phyloP scores from a whole-genome alignment of 2,113 vertebrate genomes.

The Salvator merianae region DNA sequence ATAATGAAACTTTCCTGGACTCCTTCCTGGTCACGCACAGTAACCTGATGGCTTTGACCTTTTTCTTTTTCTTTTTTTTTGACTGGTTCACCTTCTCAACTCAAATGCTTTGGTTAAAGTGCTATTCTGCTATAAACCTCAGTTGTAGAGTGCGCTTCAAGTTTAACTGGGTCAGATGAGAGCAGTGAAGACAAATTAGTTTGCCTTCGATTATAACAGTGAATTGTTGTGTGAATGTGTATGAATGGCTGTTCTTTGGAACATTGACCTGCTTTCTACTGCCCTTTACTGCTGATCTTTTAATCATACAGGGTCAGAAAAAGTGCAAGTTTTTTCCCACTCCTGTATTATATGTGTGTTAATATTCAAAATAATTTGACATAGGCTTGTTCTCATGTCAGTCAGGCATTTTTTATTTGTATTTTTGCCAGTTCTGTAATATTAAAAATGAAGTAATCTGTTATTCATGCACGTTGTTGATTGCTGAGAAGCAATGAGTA shows the following conservation, averaged over 20 bases:
- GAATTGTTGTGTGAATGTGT: conserved; percentile 14
- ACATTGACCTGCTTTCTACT: background rate
- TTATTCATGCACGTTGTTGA: no score
- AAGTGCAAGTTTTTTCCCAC: background rate
- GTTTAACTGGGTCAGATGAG: background rate
- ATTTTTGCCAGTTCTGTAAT: background rate
- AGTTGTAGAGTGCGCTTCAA: rapidly evolving
- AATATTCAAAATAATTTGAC: background rate
- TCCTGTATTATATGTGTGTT: background rate
- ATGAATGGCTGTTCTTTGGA: background rate
- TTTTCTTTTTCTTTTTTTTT: no score
- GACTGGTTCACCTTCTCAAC: background rate
- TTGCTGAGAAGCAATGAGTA: no score
- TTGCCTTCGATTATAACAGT: background rate
- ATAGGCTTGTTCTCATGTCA: background rate
- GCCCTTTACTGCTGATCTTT: conserved; percentile 7
- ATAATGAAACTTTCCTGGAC: background rate
- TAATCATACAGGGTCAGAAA: background rate
- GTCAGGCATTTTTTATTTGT: no score
- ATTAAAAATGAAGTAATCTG: no score
- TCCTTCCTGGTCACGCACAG: background rate
- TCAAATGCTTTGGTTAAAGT: background rate
- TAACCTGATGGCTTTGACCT: conserved; percentile 6
- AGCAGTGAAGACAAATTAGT: background rate
- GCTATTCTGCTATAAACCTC: background rate